Evolutionary conservation across 2,797 vertebrate species (phyloP), one percentile per base, ranked within the genome.

Genomic region (Rhincodon typus): DNA sequence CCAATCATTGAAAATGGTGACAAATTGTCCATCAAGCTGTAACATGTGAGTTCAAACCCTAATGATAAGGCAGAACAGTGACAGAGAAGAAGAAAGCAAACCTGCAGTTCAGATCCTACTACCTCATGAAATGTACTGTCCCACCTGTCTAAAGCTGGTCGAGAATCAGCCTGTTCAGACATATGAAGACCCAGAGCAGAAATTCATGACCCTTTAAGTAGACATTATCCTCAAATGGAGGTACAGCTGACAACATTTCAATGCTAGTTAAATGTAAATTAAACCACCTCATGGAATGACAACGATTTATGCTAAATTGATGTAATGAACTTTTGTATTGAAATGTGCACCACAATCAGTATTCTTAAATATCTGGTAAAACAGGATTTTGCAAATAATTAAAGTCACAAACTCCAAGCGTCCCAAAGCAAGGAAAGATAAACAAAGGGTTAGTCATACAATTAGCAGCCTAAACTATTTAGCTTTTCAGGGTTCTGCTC

Each of bases 351-450:
- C 57, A 1, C 5, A 88, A 57, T 57, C 4, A 34, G 53, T 88
- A 27, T 34, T 57, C 86, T 88, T 30, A 57, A 66, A 90, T 34
- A 90, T 90, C 87, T 21, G 17, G 87, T 90, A 57, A 62, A 66
- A 90, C 87, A 34, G 57, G 57, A 90, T 62, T 62, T 34, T 90
- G 19, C 53, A 90, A 90, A 90, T 90, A 66, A 90, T 90, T 90
- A 66, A 62, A 62, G 27, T 90, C 34, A n/a, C 15, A 62, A 66
- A 87, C 82, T 8, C 46, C 50, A 53, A 53, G 25, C 46, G 66
- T 7, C 53, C 87, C 53, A 21, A 62, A n/a, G 87, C 53, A 30
- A 19, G 86, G 57, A 66, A 62, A 34, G 13, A 53, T 90, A 62
- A 90, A 90, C 50, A 88, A 88, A 34, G 30, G 30, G 53, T 62